phyloP scores from a whole-genome alignment of 2,113 vertebrate species.

The Stigmatopora argus region DNA sequence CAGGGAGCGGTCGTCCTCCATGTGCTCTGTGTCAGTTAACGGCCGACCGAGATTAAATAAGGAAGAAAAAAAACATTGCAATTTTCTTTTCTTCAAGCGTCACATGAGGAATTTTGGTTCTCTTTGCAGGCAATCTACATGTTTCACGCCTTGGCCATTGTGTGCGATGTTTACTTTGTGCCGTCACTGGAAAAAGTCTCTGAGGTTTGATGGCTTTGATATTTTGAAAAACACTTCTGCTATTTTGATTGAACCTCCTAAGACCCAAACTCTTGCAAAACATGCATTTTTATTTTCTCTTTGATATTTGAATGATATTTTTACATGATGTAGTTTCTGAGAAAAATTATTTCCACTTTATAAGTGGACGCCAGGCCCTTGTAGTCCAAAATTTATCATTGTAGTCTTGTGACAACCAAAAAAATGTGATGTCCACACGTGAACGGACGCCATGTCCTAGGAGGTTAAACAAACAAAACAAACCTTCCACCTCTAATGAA shows the following conservation, averaged over 20 bases:
- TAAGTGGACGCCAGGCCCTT: no score
- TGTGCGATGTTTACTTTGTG: conserved; percentile 77
- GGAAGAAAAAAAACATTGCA: not conserved
- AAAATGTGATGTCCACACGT: no score
- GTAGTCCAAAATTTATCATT: no score
- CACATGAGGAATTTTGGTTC: conserved; percentile 8
- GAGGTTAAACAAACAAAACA: no score
- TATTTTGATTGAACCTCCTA: not conserved
- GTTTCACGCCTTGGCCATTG: conserved; percentile 75
- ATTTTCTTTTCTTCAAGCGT: not conserved
- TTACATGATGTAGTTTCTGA: no score
- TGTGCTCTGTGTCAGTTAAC: conserved; percentile 65
- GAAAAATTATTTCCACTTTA: no score
- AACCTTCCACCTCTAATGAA: not conserved
- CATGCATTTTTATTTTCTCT: no score
- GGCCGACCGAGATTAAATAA: not conserved
- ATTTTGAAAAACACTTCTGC: not conserved
- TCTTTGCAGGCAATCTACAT: conserved; percentile 72
- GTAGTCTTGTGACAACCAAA: no score
- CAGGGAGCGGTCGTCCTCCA: conserved; percentile 73
- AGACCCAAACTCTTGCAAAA: not conserved
- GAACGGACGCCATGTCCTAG: no score
- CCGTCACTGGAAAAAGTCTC: conserved; percentile 76
- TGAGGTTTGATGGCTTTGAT: conserved; percentile 55
- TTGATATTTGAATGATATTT: no score